These are phyloP conservation scores for Cebidichthys violaceus DNA, from an alignment of 2,113 vertebrate genomes.

Conservation along the genomic window DNA sequence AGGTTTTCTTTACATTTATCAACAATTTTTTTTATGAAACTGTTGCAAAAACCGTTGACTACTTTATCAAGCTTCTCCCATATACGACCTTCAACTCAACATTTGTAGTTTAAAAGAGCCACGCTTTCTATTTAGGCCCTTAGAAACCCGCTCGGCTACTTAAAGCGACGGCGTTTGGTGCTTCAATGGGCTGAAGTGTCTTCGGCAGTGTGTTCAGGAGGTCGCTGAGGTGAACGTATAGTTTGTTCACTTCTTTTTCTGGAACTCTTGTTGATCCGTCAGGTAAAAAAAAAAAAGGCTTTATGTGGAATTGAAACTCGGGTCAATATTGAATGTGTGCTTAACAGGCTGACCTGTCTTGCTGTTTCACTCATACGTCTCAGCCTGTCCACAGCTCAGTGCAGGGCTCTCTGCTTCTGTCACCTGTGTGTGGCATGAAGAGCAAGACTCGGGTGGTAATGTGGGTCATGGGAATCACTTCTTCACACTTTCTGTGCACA, in stretches of 20 bases:
- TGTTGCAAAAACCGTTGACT: background rate
- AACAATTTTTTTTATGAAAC: background rate
- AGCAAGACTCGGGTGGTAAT: background rate
- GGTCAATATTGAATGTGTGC: conserved; percentile 60
- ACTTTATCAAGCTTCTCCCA: background rate
- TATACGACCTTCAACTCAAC: background rate
- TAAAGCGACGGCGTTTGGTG: background rate
- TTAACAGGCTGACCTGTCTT: conserved; percentile 7
- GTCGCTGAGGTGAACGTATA: conserved; percentile 10
- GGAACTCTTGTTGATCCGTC: conserved; percentile 15
- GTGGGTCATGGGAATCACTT: conserved; percentile 46
- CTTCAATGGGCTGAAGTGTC: background rate
- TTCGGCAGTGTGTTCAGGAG: conserved; percentile 17
- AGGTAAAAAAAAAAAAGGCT: conserved; percentile 4
- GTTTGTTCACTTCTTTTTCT: background rate
- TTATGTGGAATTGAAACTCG: conserved; percentile 29
- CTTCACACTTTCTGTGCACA: conserved; percentile 38
- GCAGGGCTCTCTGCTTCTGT: conserved; percentile 21
- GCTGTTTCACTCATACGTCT: conserved; percentile 4
- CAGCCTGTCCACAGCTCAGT: conserved; percentile 12
- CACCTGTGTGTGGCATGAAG: conserved; percentile 67
- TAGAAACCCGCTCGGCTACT: background rate
- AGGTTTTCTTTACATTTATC: background rate
- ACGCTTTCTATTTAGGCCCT: background rate
- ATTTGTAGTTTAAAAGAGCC: background rate